Percentiles rank a stretch among this genome's conserved stretches.
Conservation (phyloP, 2,888 invertebrate genomes). For the Stegana nigrithorax region DNA sequence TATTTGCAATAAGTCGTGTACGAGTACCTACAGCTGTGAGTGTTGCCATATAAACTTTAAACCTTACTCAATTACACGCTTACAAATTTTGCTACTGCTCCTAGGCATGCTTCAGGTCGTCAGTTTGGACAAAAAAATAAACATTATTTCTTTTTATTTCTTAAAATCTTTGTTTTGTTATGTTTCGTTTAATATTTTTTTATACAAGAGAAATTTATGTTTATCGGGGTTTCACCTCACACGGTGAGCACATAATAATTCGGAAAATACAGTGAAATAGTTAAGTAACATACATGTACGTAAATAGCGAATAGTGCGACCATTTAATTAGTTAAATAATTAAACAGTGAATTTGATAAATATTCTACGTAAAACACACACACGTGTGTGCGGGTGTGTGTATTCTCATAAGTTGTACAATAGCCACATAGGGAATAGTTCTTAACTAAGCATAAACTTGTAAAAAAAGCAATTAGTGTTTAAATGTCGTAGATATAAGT, state of each 20-base stretch:
- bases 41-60: background rate
- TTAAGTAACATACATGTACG: too few species aligned
- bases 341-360: background rate
- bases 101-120: too few species aligned
- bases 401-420: constrained; percentile 4
- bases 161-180: too few species aligned
- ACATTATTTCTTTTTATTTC: too few species aligned
- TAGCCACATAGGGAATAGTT: background rate
- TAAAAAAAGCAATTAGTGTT: constrained; percentile 2
- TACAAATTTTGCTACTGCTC: too few species aligned
- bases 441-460: background rate
- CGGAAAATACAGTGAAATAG: constrained; percentile 69
- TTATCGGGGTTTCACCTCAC: constrained; percentile 11
- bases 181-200: constrained; percentile 3
- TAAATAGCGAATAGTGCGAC: constrained; percentile 36
- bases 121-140: too few species aligned
- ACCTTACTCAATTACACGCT: too few species aligned
- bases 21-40: background rate
- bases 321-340: constrained; percentile 28
- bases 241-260: constrained; percentile 42
- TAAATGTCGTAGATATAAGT: constrained; percentile 52
- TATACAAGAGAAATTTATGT: constrained; percentile 1
- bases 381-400: background rate
- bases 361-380: background rate
- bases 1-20: too few species aligned